phyloP scores from a whole-genome alignment of 1,140 invertebrate genomes.

The Drosophila auraria region DNA sequence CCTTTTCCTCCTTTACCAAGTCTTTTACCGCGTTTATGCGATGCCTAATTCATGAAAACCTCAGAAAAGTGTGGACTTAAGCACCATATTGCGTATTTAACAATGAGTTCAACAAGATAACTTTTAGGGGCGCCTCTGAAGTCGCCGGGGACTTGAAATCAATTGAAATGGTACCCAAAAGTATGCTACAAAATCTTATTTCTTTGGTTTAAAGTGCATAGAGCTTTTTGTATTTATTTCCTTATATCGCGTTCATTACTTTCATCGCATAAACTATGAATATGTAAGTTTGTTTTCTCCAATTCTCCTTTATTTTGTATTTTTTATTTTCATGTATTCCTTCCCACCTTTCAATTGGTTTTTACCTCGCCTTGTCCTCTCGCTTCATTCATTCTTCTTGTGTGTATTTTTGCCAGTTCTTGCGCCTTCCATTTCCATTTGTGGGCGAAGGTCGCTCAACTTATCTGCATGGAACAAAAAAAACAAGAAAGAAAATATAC shows the following conservation, averaged over 20 bases:
- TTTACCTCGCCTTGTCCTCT: constrained; percentile 49
- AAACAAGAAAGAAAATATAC: constrained; percentile 37
- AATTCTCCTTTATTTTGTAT: constrained; percentile 19
- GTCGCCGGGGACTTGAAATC: not conserved
- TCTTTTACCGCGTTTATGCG: constrained; percentile 7
- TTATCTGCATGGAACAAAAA: constrained; percentile 70
- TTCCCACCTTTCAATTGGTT: constrained; percentile 61
- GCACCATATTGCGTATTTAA: not conserved
- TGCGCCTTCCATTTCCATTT: constrained; percentile 44
- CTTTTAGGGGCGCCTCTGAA: too few species aligned
- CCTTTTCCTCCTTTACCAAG: constrained; percentile 49
- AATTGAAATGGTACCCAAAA: not conserved
- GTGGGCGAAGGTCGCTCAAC: constrained; percentile 78
- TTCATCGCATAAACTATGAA: not conserved
- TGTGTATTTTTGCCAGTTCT: constrained; percentile 19
- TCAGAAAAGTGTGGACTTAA: too few species aligned
- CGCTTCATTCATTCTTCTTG: constrained; percentile 18
- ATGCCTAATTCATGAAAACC: not conserved
- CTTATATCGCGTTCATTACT: not conserved
- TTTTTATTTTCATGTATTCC: constrained; percentile 17
- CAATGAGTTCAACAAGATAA: not conserved
- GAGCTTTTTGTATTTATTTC: too few species aligned
- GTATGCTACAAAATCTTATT: not conserved
- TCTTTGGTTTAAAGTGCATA: not conserved
- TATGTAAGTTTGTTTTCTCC: not conserved